A percentile compares a stretch with the other conserved stretches of the same genome.
These are phyloP conservation scores for Bergia sp. DNA, from an alignment of 92 coral and sea anemone species.

Conservation along the genomic window DNA sequence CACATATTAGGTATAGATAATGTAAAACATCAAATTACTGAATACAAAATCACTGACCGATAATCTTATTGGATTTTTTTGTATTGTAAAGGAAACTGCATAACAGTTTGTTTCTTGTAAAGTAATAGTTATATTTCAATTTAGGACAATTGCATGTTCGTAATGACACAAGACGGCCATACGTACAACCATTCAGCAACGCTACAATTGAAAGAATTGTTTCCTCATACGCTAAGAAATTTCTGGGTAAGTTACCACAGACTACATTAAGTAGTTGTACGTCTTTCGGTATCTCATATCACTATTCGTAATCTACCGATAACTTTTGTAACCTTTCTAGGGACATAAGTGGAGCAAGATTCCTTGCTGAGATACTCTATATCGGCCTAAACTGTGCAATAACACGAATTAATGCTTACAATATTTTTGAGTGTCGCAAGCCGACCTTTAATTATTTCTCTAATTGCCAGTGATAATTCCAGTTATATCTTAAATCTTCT, in stretches of 20 bases:
- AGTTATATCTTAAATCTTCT: too few relatives aligned
- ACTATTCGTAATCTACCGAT: too few relatives aligned
- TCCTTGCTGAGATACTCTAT: too few relatives aligned
- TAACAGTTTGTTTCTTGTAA: background rate
- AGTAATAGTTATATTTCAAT: background rate
- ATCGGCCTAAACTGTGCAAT: background rate
- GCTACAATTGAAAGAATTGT: constrained; percentile 3
- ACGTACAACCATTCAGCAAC: background rate
- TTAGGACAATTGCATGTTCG: background rate
- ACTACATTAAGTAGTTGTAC: too few relatives aligned
- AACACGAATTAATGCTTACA: too few relatives aligned
- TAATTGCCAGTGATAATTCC: too few relatives aligned
- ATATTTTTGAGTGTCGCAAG: background rate
- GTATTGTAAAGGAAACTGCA: background rate
- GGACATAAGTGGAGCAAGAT: background rate
- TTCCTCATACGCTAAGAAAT: background rate
- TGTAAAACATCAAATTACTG: too few relatives aligned
- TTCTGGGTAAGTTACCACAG: background rate
- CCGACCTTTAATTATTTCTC: too few relatives aligned
- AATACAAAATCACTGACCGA: too few relatives aligned
- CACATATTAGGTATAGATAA: too few relatives aligned
- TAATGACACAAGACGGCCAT: background rate
- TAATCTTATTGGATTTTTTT: too few relatives aligned
- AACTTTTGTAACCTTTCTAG: background rate
- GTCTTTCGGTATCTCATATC: too few relatives aligned